Evolutionary conservation across 2,888 invertebrate species (phyloP), one percentile per base, ranked within the genome.

Genomic region (Euzetes globulus): DNA sequence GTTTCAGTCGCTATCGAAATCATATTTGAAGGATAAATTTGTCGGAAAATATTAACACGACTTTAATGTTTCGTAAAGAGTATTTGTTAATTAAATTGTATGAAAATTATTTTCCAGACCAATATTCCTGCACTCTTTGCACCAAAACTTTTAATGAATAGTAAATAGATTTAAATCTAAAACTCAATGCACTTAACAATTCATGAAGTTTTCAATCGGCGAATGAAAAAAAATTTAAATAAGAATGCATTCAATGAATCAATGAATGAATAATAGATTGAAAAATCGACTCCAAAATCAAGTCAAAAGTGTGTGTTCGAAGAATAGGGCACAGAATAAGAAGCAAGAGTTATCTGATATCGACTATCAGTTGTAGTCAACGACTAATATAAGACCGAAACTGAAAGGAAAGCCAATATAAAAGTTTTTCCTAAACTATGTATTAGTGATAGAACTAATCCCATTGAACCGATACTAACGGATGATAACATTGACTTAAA

Each of bases 121-220:
- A 19, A n/a, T 25, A 25, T 6, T 25, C 25, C 25, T 58, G n/a
- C 58, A 60, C 17, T 60, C 22, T 17, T n/a, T 33, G 3, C 60
- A 60, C 2, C 25, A 15, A 15, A 60, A 55, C 17, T 50, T 50
- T 29, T 29, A 60, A 60, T 60, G 60, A 60, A 60, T 60, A 60
- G 19, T 55, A 19, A 29, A 60, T 60, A 6, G 13, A 60, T 60
- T 15, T 27, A 9, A 13, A 15, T n/a, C 13, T n/a, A 1, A 27
- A 29, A 60, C 27, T n/a, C 29, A 60, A 60, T 25, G 60, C 60
- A 60, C 60, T 60, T 60, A 60, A 60, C 29, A n/a, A 60, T 60
- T 60, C 60, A 60, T 60, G 29, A 29, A 60, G 29, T 22, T 55
- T 55, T 55, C 22, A 60, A 60, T 60, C 2, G 11, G 33, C 19